A percentile compares a stretch with the other conserved stretches of the same genome.
Evolutionary conservation across 1,140 invertebrate species (phyloP).

Genomic region (Sweltsa coloradensis): DNA sequence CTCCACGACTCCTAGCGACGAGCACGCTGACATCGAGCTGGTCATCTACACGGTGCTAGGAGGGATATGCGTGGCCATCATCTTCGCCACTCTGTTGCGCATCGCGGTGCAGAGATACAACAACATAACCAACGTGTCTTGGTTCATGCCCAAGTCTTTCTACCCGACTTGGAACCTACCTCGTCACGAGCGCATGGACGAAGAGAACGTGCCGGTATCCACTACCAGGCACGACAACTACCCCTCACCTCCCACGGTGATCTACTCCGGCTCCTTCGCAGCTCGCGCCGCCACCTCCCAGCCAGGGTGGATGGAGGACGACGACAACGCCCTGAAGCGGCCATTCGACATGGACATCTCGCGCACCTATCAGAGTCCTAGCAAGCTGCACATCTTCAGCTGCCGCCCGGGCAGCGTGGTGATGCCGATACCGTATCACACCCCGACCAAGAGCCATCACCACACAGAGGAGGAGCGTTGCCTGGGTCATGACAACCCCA

Average conservation of each 20-base stretch:
- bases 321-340: conserved; percentile 4
- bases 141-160: conserved; percentile 18
- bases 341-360: background rate
- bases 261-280: conserved; percentile 23
- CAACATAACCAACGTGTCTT: conserved; percentile 17
- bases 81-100: conserved; percentile 18
- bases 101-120: conserved; percentile 17
- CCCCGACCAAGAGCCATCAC: background rate
- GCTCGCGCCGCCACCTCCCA: conserved; percentile 9
- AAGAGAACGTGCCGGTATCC: background rate
- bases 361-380: background rate
- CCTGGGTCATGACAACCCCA: conserved; percentile 7
- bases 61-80: conserved; percentile 17
- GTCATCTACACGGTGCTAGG: conserved; percentile 22
- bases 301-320: conserved; percentile 6
- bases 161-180: conserved; percentile 10
- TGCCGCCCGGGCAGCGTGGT: conserved; percentile 10
- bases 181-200: background rate
- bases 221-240: conserved; percentile 16
- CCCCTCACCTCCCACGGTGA: conserved; percentile 20
- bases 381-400: conserved; percentile 10
- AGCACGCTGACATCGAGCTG: conserved; percentile 22
- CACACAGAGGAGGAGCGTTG: background rate
- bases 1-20: background rate
- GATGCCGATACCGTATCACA: background rate